Evolutionary conservation across 2,888 invertebrate species (phyloP).

Genomic region (Leptura quadrifasciata): DNA sequence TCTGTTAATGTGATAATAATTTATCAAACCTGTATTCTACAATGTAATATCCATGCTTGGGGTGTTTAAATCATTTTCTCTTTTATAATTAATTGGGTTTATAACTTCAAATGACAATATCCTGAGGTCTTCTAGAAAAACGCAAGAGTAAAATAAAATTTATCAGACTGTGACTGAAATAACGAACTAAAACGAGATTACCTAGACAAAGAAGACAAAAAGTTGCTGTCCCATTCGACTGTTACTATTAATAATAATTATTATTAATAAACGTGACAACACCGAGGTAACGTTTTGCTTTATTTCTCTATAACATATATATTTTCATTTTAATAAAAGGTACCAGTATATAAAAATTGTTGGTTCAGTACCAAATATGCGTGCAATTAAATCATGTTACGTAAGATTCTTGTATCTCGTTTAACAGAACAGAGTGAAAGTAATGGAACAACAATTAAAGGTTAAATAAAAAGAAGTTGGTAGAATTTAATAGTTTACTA

Average conservation of each 20-base stretch:
- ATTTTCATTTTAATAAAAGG: background rate
- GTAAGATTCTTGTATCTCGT: slow-evolving; percentile 15
- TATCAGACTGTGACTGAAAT: slow-evolving; percentile 2
- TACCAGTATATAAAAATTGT: background rate
- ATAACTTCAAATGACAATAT: background rate
- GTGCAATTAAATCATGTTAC: slow-evolving; percentile 1
- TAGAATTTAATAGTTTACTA: slow-evolving; percentile 33
- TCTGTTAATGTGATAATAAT: too few relatives aligned
- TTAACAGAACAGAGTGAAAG: slow-evolving; percentile 10
- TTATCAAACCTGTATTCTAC: too few relatives aligned
- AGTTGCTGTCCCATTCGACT: background rate
- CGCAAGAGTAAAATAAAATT: background rate
- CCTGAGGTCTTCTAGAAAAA: background rate
- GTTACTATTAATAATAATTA: background rate
- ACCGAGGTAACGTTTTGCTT: background rate
- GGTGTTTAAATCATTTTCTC: too few relatives aligned
- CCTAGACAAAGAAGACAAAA: background rate
- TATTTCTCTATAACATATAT: background rate
- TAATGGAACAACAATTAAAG: slow-evolving; percentile 25
- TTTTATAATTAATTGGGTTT: background rate
- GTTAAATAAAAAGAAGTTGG: slow-evolving; percentile 16
- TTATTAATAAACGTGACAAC: background rate
- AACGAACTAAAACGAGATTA: background rate
- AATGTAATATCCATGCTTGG: too few relatives aligned
- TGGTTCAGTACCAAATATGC: background rate